Percentiles rank a stretch among this genome's conserved stretches.
Evolutionary conservation across 2,888 invertebrate genomes (phyloP).

Genomic region (Himalopsyche kuldschensis): DNA sequence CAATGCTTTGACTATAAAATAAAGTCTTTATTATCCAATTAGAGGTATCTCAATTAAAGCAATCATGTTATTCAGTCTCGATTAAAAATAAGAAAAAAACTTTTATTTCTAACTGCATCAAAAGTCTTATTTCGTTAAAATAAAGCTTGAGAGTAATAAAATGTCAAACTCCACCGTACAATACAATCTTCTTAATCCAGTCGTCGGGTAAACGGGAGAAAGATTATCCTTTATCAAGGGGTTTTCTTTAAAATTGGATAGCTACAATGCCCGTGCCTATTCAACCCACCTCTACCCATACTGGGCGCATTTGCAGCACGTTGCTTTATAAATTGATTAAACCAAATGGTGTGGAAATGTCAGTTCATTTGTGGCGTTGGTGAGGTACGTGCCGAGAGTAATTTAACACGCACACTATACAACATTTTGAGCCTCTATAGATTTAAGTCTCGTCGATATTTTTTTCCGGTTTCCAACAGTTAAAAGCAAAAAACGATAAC

Average conservation of each 20-base stretch:
- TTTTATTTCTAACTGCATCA: not conserved
- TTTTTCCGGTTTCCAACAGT: not conserved
- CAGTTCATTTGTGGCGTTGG: conserved; percentile 29
- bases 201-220: not conserved
- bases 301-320: conserved; percentile 20
- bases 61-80: too few relatives aligned
- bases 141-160: not conserved
- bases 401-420: not conserved
- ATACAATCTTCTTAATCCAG: not conserved
- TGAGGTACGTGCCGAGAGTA: conserved; percentile 13
- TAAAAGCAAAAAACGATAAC: not conserved
- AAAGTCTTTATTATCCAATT: too few relatives aligned
- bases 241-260: not conserved
- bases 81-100: too few relatives aligned
- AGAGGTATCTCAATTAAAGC: too few relatives aligned
- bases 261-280: not conserved
- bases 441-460: not conserved
- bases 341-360: conserved; percentile 31
- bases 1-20: too few relatives aligned
- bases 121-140: not conserved
- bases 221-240: not conserved
- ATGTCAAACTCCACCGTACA: not conserved
- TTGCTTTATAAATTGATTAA: conserved; percentile 32
- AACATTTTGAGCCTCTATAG: not conserved
- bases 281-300: not conserved